These are phyloP conservation scores for Apogon hyalosoma DNA, from an alignment of 2,797 vertebrate species.

Conservation along the genomic window DNA sequence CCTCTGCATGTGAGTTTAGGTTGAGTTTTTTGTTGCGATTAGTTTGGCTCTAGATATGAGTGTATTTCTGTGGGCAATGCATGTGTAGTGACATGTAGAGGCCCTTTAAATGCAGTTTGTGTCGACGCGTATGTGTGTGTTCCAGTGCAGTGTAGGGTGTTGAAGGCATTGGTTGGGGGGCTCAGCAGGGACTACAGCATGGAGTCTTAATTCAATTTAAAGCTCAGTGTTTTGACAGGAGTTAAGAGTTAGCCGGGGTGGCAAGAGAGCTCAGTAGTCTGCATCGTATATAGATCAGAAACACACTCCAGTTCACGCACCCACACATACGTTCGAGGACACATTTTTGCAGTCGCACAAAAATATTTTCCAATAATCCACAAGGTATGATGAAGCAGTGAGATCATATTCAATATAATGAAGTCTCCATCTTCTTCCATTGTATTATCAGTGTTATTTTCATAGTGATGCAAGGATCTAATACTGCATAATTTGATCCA, in stretches of 20 bases:
- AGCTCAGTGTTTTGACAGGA: conserved; percentile 88
- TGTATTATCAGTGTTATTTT: conserved; percentile 46
- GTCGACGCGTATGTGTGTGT: conserved; percentile 25
- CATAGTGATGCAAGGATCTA: conserved; percentile 49
- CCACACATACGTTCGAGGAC: conserved; percentile 4
- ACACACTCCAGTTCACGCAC: conserved; percentile 47
- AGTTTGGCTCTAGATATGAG: background rate
- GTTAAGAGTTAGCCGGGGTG: conserved; percentile 87
- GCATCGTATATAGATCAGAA: conserved; percentile 61
- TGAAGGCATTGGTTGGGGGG: conserved; percentile 66
- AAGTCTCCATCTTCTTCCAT: conserved; percentile 34
- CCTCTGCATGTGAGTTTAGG: background rate
- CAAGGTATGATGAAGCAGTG: conserved; percentile 12
- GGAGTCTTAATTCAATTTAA: conserved; percentile 95
- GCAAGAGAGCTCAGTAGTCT: conserved; percentile 80
- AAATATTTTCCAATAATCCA: conserved; percentile 35
- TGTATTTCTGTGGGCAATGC: background rate
- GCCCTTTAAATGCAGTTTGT: conserved; percentile 45
- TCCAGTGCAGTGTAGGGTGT: conserved; percentile 59
- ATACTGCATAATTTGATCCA: conserved; percentile 63
- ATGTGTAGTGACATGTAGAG: conserved; percentile 23
- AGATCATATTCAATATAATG: conserved; percentile 39
- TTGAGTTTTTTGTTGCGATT: conserved; percentile 11
- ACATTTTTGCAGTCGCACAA: background rate
- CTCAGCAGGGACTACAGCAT: conserved; percentile 81